Conservation (phyloP, 2,888 invertebrate species). For the Scrobipalpa costella region DNA sequence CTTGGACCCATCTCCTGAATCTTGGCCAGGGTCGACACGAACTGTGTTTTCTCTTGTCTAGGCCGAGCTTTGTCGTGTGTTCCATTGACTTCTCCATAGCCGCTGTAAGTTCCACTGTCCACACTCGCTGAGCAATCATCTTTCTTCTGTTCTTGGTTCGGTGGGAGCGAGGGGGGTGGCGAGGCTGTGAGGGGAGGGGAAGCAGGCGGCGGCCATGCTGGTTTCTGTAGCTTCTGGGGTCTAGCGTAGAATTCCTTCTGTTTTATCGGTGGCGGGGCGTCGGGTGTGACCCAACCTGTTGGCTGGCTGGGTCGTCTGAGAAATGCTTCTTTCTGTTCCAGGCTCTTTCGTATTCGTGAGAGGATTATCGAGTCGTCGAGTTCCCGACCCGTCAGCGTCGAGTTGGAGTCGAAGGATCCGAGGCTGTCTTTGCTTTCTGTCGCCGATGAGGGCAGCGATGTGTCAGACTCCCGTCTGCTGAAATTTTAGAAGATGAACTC, state of each 20-base stretch:
- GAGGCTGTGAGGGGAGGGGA: constrained; percentile 79
- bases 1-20: constrained; percentile 83
- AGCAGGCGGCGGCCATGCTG: constrained; percentile 85
- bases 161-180: constrained; percentile 76
- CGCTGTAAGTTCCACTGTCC: constrained; percentile 72
- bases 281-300: constrained; percentile 80
- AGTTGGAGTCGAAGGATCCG: constrained; percentile 85
- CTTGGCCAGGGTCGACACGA: constrained; percentile 82
- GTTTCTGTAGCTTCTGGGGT: constrained; percentile 87
- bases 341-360: constrained; percentile 89
- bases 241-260: constrained; percentile 89
- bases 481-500: constrained; percentile 37
- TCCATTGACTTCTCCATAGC: constrained; percentile 73
- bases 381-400: constrained; percentile 84
- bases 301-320: constrained; percentile 87
- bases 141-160: constrained; percentile 64
- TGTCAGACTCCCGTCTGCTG: constrained; percentile 82
- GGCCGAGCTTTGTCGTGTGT: constrained; percentile 62
- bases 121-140: constrained; percentile 74
- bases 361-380: constrained; percentile 87
- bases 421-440: constrained; percentile 85
- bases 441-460: constrained; percentile 83
- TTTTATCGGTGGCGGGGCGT: constrained; percentile 77
- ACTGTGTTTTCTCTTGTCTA: constrained; percentile 74
- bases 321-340: constrained; percentile 95